Evolutionary conservation across 1,140 invertebrate genomes (phyloP).

Genomic region (Ips typographus): DNA sequence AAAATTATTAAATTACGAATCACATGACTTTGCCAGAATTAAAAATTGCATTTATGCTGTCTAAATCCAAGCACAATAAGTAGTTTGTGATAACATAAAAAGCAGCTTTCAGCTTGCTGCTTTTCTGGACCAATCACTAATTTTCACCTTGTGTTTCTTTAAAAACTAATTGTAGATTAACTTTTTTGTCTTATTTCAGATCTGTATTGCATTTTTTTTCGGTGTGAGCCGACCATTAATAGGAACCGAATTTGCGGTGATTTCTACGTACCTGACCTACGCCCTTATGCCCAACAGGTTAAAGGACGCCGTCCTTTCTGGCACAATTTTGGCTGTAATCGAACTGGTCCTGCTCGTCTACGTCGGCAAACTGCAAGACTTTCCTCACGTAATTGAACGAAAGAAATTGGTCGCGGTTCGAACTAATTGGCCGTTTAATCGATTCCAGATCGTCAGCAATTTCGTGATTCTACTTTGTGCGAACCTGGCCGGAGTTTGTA

Average conservation of each 20-base stretch:
- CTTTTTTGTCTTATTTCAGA: conserved; percentile 36
- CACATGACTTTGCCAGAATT: too few species aligned
- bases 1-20: too few species aligned
- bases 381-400: conserved; percentile 38
- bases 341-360: conserved; percentile 59
- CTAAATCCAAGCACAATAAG: too few species aligned
- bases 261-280: conserved; percentile 88
- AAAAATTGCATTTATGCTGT: too few species aligned
- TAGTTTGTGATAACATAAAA: too few species aligned
- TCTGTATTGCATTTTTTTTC: conserved; percentile 49
- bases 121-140: too few species aligned
- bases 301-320: conserved; percentile 74
- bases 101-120: too few species aligned
- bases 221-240: conserved; percentile 51
- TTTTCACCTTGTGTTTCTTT: too few species aligned
- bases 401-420: neutral
- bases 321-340: conserved; percentile 65
- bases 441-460: conserved; percentile 52
- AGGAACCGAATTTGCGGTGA: conserved; percentile 67
- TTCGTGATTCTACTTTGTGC: conserved; percentile 70
- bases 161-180: too few species aligned
- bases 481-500: conserved; percentile 87
- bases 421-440: neutral
- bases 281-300: conserved; percentile 82
- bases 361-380: conserved; percentile 42